phyloP scores from a whole-genome alignment of 2,888 invertebrate genomes.

The Nyleta sp. region DNA sequence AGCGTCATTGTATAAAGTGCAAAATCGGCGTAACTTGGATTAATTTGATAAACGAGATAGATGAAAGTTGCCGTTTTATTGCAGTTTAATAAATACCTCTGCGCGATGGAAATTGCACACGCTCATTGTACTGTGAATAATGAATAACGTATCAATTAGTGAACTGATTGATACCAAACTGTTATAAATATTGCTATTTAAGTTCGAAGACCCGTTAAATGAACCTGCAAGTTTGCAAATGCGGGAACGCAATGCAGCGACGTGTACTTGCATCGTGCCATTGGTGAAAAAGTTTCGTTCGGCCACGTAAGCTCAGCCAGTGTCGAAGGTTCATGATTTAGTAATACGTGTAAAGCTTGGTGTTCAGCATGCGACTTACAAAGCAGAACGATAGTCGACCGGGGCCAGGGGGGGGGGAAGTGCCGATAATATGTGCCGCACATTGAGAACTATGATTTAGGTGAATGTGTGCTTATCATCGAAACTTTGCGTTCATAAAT shows the following conservation, averaged over 20 bases:
- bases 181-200: slow-evolving; percentile 27
- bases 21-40: too few species aligned
- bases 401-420: slow-evolving; percentile 37
- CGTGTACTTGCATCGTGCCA: slow-evolving; percentile 45
- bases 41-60: too few species aligned
- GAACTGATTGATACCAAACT: not conserved
- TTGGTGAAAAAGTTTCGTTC: slow-evolving; percentile 59
- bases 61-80: too few species aligned
- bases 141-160: slow-evolving; percentile 12
- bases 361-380: slow-evolving; percentile 65
- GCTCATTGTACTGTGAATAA: not conserved
- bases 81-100: too few species aligned
- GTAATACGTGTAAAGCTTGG: slow-evolving; percentile 69
- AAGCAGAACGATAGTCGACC: slow-evolving; percentile 53
- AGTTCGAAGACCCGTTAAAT: slow-evolving; percentile 51
- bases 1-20: too few species aligned
- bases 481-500: slow-evolving; percentile 48
- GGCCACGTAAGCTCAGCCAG: slow-evolving; percentile 52
- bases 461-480: slow-evolving; percentile 49
- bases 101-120: too few species aligned
- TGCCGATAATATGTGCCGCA: slow-evolving; percentile 48
- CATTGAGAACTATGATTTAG: slow-evolving; percentile 59
- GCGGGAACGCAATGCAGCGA: slow-evolving; percentile 24
- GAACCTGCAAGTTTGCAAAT: slow-evolving; percentile 35
- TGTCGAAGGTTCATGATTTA: slow-evolving; percentile 67